Evolutionary conservation across 2,888 invertebrate genomes (phyloP), one percentile per base, ranked within the genome.

Genomic region (Campoplex nolae): DNA sequence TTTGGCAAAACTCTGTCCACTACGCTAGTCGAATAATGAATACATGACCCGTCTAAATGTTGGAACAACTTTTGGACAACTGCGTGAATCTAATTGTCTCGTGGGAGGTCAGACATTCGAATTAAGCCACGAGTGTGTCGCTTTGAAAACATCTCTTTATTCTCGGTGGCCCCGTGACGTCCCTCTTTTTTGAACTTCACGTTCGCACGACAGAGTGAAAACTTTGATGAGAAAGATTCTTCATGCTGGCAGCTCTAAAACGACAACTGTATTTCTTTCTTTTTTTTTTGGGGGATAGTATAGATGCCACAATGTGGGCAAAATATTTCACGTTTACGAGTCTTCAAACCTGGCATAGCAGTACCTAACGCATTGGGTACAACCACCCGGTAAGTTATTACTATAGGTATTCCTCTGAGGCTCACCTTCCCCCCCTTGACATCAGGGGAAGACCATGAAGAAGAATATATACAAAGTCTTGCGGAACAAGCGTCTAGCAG

Each of bases 1-100:
- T 80, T 80, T 51, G 56, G 58, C 86, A 73, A 80, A 75, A 65
- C 78, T 80, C 67, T 68, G 56, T 13, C 73, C 58, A 32, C 76
- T 38, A 56, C 56, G 76, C 45, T 78, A 68, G 83, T 45, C 65
- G 75, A 28, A 85, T 87, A 84, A 85, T 86, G 84, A 75, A 68
- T 56, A 32, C 77, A 79, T 67, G 85, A 35, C 80, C 74, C 75
- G 77, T 80, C 70, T 78, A 81, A 78, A 88, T 92, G 92, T 93
- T 93, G 90, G 87, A 87, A 88, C 91, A 92, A 93, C 92, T 92
- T 91, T 86, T 82, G 89, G 90, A 90, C 90, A 91, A 91, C 89
- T 89, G 90, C 86, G 91, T 89, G 90, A 91, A 92, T 91, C 90
- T 92, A 91, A 93, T 92, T 92, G 92, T 92, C 89, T 90, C 90